Evolutionary conservation across 2,888 invertebrate genomes (phyloP).

Genomic region (Noctua comes): DNA sequence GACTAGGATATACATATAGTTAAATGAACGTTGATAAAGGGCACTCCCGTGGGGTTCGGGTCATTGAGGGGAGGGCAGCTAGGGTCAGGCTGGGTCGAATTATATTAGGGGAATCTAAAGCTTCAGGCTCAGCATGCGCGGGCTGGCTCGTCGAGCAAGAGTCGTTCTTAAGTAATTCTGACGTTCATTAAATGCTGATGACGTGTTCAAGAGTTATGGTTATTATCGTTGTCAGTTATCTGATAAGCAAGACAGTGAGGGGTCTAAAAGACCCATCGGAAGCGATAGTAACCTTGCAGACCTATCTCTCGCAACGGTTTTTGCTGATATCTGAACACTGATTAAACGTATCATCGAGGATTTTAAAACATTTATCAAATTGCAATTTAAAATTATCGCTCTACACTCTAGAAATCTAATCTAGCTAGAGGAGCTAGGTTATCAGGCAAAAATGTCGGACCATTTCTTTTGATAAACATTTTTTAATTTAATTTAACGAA

Average conservation of each 20-base stretch:
- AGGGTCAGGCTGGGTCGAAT: too few species aligned
- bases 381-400: conserved; percentile 20
- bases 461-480: not conserved
- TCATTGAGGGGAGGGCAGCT: too few species aligned
- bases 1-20: too few species aligned
- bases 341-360: conserved; percentile 7
- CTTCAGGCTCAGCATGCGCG: too few species aligned
- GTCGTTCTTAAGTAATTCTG: too few species aligned
- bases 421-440: not conserved
- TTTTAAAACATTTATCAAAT: conserved; percentile 4
- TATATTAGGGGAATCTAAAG: too few species aligned
- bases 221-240: not conserved
- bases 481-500: not conserved
- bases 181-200: not conserved
- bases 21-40: too few species aligned
- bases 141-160: too few species aligned
- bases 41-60: too few species aligned
- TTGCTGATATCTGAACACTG: not conserved
- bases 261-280: not conserved
- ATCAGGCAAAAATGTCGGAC: conserved; percentile 3
- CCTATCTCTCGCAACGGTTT: not conserved
- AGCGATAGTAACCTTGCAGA: not conserved
- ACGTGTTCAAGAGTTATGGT: not conserved
- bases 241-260: not conserved
- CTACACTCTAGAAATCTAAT: conserved; percentile 23